These are phyloP conservation scores for Drosophila lini DNA, from an alignment of 1,140 invertebrate genomes.

Conservation along the genomic window DNA sequence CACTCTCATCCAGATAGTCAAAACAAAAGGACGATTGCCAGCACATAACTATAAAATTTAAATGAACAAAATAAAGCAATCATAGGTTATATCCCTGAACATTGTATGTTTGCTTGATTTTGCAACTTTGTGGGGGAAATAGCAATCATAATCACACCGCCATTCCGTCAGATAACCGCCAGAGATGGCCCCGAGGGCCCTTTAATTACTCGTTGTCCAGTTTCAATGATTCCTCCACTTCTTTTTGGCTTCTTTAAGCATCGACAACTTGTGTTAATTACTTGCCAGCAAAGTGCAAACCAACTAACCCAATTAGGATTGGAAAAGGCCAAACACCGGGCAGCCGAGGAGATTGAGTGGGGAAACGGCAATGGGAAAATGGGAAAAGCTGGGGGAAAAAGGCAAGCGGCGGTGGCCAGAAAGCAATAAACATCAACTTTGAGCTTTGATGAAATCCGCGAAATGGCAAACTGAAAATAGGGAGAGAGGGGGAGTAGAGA, in stretches of 20 bases:
- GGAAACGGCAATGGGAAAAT: conserved; percentile 17
- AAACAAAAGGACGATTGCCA: too few relatives aligned
- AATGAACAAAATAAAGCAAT: conserved; percentile 2
- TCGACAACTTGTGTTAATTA: conserved; percentile 71
- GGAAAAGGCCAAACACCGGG: conserved; percentile 40
- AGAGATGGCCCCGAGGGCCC: conserved; percentile 13
- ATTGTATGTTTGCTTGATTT: background rate
- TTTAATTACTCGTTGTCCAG: conserved; percentile 53
- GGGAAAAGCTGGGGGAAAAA: background rate
- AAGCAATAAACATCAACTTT: conserved; percentile 55
- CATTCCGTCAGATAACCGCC: conserved; percentile 13
- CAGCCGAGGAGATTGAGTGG: conserved; percentile 24
- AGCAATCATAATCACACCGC: conserved; percentile 21
- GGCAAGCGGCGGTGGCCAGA: conserved; percentile 15
- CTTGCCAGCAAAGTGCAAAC: conserved; percentile 61
- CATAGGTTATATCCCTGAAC: conserved; percentile 2
- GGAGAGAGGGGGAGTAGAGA: too few relatives aligned
- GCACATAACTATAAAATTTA: background rate
- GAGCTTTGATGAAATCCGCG: conserved; percentile 50
- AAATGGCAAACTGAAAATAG: conserved; percentile 36
- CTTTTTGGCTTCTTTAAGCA: conserved; percentile 52
- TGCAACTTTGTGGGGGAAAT: background rate
- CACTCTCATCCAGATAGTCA: background rate
- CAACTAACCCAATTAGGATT: conserved; percentile 74
- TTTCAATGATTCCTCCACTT: conserved; percentile 52